Evolutionary conservation across 2,113 vertebrate genomes (phyloP).

Genomic region (Archilochus colubris): DNA sequence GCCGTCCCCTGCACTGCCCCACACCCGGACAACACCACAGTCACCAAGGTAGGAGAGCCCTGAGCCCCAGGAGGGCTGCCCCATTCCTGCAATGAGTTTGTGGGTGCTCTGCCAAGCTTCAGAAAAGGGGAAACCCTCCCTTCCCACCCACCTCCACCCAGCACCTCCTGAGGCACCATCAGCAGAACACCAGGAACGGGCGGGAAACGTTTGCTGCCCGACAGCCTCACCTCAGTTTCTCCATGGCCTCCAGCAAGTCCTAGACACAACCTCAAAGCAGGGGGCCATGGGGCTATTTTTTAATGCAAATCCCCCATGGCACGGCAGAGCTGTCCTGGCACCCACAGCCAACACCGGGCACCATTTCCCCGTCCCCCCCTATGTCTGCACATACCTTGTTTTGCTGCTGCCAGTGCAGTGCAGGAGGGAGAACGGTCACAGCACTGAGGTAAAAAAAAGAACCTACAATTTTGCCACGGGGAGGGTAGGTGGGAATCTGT

Average conservation of each 20-base stretch:
- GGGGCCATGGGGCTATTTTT: neutral
- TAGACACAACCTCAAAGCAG: fast-evolving
- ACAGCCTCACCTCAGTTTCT: fast-evolving
- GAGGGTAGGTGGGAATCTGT: neutral
- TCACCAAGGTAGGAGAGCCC: neutral
- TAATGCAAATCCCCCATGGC: neutral
- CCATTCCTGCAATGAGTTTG: fast-evolving
- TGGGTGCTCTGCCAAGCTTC: neutral
- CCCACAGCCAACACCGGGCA: fast-evolving
- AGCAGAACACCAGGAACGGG: neutral
- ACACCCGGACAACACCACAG: fast-evolving
- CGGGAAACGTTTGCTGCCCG: fast-evolving
- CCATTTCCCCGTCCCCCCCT: neutral
- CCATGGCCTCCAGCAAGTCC: neutral
- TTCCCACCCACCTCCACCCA: too few relatives aligned
- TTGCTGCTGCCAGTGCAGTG: fast-evolving
- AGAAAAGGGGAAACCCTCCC: too few relatives aligned
- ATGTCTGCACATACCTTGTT: neutral
- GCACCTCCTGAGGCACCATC: fast-evolving
- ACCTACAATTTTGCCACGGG: fast-evolving
- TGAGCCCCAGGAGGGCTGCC: neutral
- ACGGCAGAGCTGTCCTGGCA: neutral
- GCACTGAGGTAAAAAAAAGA: neutral
- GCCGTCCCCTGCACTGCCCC: neutral
- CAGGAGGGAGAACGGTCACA: neutral